A percentile compares a stretch with the other conserved stretches of the same genome.
Evolutionary conservation across 2,797 vertebrate genomes (phyloP).

Genomic region (Amphiprion clarkii): DNA sequence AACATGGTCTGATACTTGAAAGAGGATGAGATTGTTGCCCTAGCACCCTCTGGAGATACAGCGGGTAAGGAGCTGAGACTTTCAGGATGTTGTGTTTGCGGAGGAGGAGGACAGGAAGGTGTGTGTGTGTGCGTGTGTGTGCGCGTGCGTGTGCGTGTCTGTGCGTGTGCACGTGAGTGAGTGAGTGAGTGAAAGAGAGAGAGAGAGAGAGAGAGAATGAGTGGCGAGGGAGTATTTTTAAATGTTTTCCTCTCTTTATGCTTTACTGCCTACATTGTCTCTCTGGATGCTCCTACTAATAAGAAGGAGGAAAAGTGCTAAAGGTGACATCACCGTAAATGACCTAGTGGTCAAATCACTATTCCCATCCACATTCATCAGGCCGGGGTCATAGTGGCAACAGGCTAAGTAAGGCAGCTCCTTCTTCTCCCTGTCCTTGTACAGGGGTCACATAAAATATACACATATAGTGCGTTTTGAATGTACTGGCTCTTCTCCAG

Average conservation of each 20-base stretch:
- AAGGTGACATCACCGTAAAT: neutral
- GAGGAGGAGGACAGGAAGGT: conserved; percentile 32
- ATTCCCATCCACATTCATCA: neutral
- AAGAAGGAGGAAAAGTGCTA: neutral
- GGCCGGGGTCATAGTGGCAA: neutral
- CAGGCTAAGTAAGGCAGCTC: neutral
- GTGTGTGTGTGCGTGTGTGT: too few relatives aligned
- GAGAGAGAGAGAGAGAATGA: neutral
- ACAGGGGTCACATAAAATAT: too few relatives aligned
- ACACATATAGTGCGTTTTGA: too few relatives aligned
- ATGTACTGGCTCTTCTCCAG: too few relatives aligned
- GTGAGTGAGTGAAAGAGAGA: too few relatives aligned
- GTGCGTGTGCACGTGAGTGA: neutral
- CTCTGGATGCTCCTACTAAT: neutral
- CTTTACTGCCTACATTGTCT: conserved; percentile 31
- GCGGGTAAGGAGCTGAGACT: conserved; percentile 35
- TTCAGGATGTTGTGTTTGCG: conserved; percentile 70
- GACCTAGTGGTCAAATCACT: neutral
- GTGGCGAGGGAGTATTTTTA: conserved; percentile 12
- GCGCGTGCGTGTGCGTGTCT: neutral
- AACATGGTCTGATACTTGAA: conserved; percentile 62
- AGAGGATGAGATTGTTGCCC: conserved; percentile 55
- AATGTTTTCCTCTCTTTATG: conserved; percentile 39
- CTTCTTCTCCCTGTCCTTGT: neutral
- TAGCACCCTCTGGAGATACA: conserved; percentile 61